Evolutionary conservation across 35 echinoderm and acorn worm genomes (phyloP).

Genomic region (Nesometra sesokonis): DNA sequence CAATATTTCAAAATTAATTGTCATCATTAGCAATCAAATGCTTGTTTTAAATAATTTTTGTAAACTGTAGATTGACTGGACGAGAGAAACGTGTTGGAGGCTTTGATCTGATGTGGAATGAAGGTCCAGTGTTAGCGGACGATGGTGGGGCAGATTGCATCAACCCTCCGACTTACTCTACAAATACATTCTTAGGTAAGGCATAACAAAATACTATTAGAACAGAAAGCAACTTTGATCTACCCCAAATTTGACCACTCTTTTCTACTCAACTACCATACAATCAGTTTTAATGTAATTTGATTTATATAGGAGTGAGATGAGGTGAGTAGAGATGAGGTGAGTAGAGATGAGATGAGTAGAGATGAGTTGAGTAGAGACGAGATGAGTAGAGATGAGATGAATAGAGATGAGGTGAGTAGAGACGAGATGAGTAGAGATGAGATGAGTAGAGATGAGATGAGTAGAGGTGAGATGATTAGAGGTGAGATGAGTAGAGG

Average conservation of each 20-base stretch:
- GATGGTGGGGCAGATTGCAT: conserved; percentile 90
- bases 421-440: too few species aligned
- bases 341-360: too few species aligned
- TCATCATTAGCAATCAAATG: too few species aligned
- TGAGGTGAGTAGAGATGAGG: too few species aligned
- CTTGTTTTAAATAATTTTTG: background rate
- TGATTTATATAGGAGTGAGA: background rate
- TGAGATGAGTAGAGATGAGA: too few species aligned
- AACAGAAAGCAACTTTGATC: too few species aligned
- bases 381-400: too few species aligned
- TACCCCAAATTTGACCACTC: background rate
- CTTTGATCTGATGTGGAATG: conserved; percentile 99
- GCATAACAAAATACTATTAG: too few species aligned
- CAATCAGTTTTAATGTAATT: background rate
- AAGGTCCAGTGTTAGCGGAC: conserved; percentile 88
- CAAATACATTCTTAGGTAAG: conserved; percentile 95
- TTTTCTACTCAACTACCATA: background rate
- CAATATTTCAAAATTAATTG: too few species aligned
- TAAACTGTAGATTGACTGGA: conserved; percentile 37
- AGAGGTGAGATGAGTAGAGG: background rate
- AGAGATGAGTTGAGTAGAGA: too few species aligned
- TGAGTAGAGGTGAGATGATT: too few species aligned
- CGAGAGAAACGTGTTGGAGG: conserved; percentile 83
- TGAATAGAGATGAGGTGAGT: too few species aligned
- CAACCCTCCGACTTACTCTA: conserved; percentile 88